Evolutionary conservation across 2,888 invertebrate genomes (phyloP).

Genomic region (Lepidochrysops patricia): DNA sequence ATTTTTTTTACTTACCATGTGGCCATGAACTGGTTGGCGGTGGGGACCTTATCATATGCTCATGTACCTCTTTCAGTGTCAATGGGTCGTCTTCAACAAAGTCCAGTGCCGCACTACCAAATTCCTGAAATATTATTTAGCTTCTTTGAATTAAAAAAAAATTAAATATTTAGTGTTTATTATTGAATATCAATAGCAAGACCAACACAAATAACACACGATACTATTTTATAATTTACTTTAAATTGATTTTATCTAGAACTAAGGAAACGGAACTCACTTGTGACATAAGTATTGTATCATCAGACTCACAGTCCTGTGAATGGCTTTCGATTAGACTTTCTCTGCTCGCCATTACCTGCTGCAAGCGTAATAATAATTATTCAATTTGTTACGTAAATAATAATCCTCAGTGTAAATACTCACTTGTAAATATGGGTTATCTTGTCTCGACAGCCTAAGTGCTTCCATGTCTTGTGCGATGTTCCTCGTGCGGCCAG

Average conservation of each 20-base stretch:
- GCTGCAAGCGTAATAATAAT: constrained; percentile 53
- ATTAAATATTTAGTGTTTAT: too few species aligned
- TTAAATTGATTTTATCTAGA: neutral
- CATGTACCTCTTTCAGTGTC: constrained; percentile 85
- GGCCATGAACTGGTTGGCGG: constrained; percentile 85
- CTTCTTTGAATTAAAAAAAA: too few species aligned
- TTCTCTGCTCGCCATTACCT: constrained; percentile 87
- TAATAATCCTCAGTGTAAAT: neutral
- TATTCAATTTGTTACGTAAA: constrained; percentile 15
- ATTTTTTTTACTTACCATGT: constrained; percentile 43
- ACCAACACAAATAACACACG: too few species aligned
- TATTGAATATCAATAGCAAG: too few species aligned
- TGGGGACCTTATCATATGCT: constrained; percentile 87
- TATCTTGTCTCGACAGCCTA: constrained; percentile 86
- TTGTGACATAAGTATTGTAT: constrained; percentile 85
- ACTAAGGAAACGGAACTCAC: constrained; percentile 45
- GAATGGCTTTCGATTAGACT: constrained; percentile 81
- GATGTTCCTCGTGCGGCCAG: constrained; percentile 83
- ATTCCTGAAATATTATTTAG: constrained; percentile 57
- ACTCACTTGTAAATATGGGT: constrained; percentile 85
- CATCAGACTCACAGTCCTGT: constrained; percentile 84
- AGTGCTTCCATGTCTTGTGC: constrained; percentile 90
- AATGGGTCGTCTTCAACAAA: constrained; percentile 80
- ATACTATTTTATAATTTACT: too few species aligned
- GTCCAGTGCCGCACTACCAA: constrained; percentile 63